Conservation (phyloP, 1,140 invertebrate species). For the Drosophila parabipectinata region DNA sequence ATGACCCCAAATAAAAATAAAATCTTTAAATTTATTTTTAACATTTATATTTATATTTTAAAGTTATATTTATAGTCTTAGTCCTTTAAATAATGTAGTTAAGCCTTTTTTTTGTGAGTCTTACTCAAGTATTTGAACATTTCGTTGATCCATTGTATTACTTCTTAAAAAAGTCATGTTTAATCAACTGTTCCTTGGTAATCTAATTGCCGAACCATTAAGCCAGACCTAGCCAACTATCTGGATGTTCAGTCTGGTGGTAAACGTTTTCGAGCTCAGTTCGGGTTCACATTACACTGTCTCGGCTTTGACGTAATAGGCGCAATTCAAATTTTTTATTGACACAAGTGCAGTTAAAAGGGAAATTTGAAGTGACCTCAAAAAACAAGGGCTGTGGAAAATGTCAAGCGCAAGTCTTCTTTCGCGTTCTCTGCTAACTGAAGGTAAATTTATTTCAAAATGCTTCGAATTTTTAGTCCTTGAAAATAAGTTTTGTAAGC, state of each 20-base stretch:
- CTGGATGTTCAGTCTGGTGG: conserved; percentile 17
- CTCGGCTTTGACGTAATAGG: conserved; percentile 6
- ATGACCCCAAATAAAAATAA: too few relatives aligned
- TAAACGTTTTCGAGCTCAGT: conserved; percentile 18
- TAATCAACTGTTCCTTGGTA: conserved; percentile 31
- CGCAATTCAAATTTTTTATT: conserved; percentile 14
- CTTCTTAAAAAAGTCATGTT: conserved; percentile 15
- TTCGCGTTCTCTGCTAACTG: conserved; percentile 18
- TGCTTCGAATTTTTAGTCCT: neutral
- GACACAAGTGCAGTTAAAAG: conserved; percentile 42
- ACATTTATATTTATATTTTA: neutral
- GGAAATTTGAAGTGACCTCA: conserved; percentile 6
- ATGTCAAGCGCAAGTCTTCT: conserved; percentile 26
- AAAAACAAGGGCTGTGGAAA: neutral
- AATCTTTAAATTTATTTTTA: neutral
- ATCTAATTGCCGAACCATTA: conserved; percentile 4
- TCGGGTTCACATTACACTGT: conserved; percentile 7
- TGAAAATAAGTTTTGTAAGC: neutral
- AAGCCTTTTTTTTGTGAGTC: neutral
- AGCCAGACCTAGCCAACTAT: neutral
- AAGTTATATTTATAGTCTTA: neutral
- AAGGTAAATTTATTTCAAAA: conserved; percentile 11
- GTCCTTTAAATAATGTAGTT: neutral
- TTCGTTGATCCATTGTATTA: neutral
- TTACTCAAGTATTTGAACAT: neutral